A percentile compares a stretch with the other conserved stretches of the same genome.
phyloP scores from a whole-genome alignment of 2,113 vertebrate genomes.

The Syngnathus floridae region DNA sequence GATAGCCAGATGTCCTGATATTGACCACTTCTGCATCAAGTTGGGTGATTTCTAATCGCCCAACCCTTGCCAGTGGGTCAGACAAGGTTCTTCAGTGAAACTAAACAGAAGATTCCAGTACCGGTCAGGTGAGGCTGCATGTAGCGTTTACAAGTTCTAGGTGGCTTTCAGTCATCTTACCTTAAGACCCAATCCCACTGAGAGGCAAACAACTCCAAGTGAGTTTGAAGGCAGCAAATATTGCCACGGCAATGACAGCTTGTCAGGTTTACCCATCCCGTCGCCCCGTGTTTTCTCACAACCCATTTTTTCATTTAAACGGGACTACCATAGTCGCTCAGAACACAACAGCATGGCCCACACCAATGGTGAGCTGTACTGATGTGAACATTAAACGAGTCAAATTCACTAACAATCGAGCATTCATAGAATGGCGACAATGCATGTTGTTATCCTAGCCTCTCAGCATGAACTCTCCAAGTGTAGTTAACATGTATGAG shows the following conservation, averaged over 20 bases:
- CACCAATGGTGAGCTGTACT: neutral
- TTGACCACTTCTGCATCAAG: too few relatives aligned
- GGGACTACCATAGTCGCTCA: neutral
- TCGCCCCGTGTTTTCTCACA: neutral
- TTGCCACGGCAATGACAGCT: neutral
- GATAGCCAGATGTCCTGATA: too few relatives aligned
- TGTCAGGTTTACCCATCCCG: neutral
- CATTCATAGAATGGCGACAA: neutral
- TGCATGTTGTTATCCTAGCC: constrained; percentile 21
- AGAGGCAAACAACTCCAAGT: too few relatives aligned
- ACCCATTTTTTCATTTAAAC: neutral
- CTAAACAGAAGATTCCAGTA: too few relatives aligned
- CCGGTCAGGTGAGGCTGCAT: too few relatives aligned
- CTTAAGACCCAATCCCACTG: too few relatives aligned
- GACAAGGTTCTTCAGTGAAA: too few relatives aligned
- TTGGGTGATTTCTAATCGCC: too few relatives aligned
- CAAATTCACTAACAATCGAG: neutral
- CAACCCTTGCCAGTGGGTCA: too few relatives aligned
- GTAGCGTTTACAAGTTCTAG: too few relatives aligned
- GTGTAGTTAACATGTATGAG: constrained; percentile 47
- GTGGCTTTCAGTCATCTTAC: too few relatives aligned
- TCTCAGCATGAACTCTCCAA: constrained; percentile 17
- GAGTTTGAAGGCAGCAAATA: too few relatives aligned
- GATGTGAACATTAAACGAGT: neutral
- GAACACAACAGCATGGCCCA: neutral